These are phyloP conservation scores for Eurytemora carolleeae DNA, from an alignment of 1,140 invertebrate genomes.

Conservation along the genomic window DNA sequence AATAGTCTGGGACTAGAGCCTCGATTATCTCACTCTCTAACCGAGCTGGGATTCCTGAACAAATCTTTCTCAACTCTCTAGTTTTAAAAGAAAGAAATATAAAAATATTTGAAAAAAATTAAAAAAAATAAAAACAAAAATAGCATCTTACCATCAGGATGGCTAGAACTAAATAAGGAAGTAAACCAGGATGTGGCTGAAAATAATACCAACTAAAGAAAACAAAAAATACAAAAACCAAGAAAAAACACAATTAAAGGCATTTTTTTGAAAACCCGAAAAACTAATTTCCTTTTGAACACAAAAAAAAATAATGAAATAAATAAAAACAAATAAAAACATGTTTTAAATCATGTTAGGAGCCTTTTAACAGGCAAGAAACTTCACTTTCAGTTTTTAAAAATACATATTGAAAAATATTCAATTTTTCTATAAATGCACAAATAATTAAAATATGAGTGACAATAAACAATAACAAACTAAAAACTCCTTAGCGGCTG, in stretches of 20 bases:
- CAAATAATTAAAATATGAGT: too few species aligned
- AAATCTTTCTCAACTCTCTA: too few species aligned
- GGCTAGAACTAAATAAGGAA: not conserved
- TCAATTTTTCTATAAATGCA: too few species aligned
- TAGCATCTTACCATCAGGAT: not conserved
- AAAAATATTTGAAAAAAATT: not conserved
- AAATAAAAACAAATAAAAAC: not conserved
- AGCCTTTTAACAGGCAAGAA: not conserved
- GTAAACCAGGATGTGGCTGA: not conserved
- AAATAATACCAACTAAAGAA: not conserved
- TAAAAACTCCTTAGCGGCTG: too few species aligned
- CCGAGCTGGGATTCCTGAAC: constrained; percentile 1
- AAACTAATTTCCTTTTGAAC: too few species aligned
- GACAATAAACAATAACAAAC: too few species aligned
- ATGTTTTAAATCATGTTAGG: not conserved
- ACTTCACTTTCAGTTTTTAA: not conserved
- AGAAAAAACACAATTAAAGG: not conserved
- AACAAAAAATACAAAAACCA: not conserved
- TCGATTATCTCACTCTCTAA: constrained; percentile 13
- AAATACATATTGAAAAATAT: not conserved
- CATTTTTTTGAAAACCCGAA: too few species aligned
- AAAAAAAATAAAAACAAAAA: not conserved
- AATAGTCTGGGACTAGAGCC: constrained; percentile 13
- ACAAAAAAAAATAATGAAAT: not conserved
- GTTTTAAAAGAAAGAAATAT: too few species aligned